These are phyloP conservation scores for Alosa sapidissima DNA, from an alignment of 2,797 vertebrate genomes.

Conservation along the genomic window DNA sequence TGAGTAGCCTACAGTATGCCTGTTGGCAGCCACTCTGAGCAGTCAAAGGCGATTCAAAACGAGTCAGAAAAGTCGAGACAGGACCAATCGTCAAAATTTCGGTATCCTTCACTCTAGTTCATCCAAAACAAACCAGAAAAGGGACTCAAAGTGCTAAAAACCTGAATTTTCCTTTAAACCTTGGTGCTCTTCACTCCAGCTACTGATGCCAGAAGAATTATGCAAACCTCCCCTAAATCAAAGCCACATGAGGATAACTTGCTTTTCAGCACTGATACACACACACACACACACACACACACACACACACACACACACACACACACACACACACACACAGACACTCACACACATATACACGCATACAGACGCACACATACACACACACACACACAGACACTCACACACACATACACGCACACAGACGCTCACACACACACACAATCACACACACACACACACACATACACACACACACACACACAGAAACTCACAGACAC, in stretches of 20 bases:
- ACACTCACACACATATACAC: neutral
- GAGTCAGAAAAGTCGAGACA: no score
- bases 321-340: no score
- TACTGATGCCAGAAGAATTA: slow-evolving; percentile 67
- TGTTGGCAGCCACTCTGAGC: no score
- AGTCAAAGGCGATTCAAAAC: no score
- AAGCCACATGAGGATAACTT: slow-evolving; percentile 65
- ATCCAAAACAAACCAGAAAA: no score
- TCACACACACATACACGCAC: neutral
- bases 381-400: neutral
- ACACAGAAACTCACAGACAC: slow-evolving; percentile 24
- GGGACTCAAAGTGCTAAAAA: no score
- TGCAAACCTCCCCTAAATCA: slow-evolving; percentile 66
- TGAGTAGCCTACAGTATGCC: no score
- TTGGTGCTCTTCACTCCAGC: slow-evolving; percentile 57
- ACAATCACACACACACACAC: neutral
- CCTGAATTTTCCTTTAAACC: neutral
- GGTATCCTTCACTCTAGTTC: no score
- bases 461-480: slow-evolving; percentile 31
- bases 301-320: neutral
- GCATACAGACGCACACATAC: neutral
- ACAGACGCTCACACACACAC: neutral
- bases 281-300: neutral
- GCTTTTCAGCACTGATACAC: neutral
- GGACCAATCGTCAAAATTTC: no score